Evolutionary conservation across 2,888 invertebrate species (phyloP).

Genomic region (Trachelus tabidus): DNA sequence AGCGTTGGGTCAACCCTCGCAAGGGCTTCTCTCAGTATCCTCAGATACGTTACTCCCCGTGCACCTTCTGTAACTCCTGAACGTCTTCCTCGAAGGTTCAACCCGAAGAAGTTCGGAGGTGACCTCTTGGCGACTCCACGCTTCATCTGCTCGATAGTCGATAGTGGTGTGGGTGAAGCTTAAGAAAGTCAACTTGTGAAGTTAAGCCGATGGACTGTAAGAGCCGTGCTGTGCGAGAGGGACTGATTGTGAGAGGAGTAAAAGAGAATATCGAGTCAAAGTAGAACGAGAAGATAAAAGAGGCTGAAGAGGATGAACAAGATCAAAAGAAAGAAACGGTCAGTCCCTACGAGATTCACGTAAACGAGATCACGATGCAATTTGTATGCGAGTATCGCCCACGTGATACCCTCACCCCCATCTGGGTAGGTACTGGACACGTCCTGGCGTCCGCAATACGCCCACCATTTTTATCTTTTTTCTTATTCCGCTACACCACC

Average conservation of each 20-base stretch:
- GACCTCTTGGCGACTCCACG: not conserved
- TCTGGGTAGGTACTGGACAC: not conserved
- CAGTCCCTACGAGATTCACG: constrained; percentile 1
- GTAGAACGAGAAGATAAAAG: constrained; percentile 26
- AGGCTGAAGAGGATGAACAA: constrained; percentile 44
- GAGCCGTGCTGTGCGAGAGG: not conserved
- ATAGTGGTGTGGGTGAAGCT: not conserved
- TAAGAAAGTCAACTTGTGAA: not conserved
- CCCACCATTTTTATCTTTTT: not conserved
- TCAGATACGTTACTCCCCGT: not conserved
- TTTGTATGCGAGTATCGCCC: constrained; percentile 41
- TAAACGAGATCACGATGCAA: constrained; percentile 37
- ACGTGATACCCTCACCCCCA: not conserved
- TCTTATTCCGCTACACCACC: not conserved
- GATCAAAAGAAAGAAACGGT: constrained; percentile 16
- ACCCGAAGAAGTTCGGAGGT: not conserved
- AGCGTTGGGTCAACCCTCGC: constrained; percentile 22
- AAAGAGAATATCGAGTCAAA: not conserved
- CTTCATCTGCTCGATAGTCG: not conserved
- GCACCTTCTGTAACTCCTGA: not conserved
- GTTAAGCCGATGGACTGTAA: not conserved
- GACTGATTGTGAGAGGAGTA: not conserved
- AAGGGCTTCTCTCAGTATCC: not conserved
- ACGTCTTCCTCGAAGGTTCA: not conserved
- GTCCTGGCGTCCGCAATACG: not conserved